Evolutionary conservation across 2,888 invertebrate species (phyloP).

Genomic region (Melanargia galathea): DNA sequence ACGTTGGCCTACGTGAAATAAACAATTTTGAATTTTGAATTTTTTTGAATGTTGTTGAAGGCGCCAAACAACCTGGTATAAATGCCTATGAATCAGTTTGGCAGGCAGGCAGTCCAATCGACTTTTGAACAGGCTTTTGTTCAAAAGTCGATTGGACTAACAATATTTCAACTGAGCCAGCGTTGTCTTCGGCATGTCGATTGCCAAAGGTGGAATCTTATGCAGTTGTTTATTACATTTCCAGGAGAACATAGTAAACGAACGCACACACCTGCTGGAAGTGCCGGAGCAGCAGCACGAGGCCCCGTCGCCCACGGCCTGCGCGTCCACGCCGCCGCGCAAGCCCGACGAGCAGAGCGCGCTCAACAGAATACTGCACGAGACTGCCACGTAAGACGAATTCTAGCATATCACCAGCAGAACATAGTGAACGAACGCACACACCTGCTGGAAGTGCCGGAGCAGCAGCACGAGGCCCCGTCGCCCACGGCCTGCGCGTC

Average conservation of each 20-base stretch:
- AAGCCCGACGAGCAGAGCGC: conserved; percentile 96
- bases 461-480: conserved; percentile 86
- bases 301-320: conserved; percentile 83
- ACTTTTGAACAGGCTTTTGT: no score
- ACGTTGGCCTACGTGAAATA: no score
- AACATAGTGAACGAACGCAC: conserved; percentile 87
- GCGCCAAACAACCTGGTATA: no score
- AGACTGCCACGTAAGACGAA: conserved; percentile 90
- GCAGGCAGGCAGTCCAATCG: no score
- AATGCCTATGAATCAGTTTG: no score
- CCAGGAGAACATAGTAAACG: conserved; percentile 83
- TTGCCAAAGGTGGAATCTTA: no score
- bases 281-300: conserved; percentile 88
- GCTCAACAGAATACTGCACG: conserved; percentile 92
- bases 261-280: conserved; percentile 89
- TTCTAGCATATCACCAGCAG: conserved; percentile 53
- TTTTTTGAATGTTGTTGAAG: no score
- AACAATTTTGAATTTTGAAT: no score
- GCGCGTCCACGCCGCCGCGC: conserved; percentile 85
- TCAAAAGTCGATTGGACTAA: no score
- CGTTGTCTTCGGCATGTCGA: no score
- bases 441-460: conserved; percentile 89
- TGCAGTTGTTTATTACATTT: conserved; percentile 35
- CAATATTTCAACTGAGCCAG: no score
- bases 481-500: conserved; percentile 77